These are phyloP conservation scores for Papilio aristodemus DNA, from an alignment of 1,140 invertebrate genomes.

Conservation along the genomic window DNA sequence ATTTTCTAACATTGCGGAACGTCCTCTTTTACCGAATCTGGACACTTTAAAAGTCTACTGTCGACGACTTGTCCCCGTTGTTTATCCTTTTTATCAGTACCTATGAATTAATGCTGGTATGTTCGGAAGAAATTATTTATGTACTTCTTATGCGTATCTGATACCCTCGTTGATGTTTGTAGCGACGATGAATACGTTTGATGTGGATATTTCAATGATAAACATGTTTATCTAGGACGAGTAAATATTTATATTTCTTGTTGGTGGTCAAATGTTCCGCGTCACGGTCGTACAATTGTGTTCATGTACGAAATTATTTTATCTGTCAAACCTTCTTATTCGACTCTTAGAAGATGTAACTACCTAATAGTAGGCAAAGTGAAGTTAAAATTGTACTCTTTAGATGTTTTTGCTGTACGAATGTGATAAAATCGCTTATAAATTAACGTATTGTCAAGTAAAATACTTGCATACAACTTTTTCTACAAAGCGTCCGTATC, in stretches of 20 bases:
- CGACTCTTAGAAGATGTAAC: no score
- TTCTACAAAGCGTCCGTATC: slow-evolving; percentile 17
- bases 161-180: neutral
- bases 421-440: slow-evolving; percentile 3
- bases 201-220: slow-evolving; percentile 11
- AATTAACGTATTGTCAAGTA: neutral
- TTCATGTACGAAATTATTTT: neutral
- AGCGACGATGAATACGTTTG: neutral
- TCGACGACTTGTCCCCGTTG: neutral
- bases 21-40: neutral
- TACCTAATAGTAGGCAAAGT: no score
- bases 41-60: slow-evolving; percentile 1
- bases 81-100: slow-evolving; percentile 21
- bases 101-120: slow-evolving; percentile 16
- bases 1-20: neutral
- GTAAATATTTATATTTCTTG: slow-evolving; percentile 1
- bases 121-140: slow-evolving; percentile 7
- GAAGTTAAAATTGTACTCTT: no score
- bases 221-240: slow-evolving; percentile 11
- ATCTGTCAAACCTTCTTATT: neutral
- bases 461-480: neutral
- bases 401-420: neutral
- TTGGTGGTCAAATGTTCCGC: neutral
- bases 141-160: neutral
- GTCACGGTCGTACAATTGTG: neutral